Evolutionary conservation across 1,140 invertebrate genomes (phyloP).

Genomic region (Diachasma alloeum): DNA sequence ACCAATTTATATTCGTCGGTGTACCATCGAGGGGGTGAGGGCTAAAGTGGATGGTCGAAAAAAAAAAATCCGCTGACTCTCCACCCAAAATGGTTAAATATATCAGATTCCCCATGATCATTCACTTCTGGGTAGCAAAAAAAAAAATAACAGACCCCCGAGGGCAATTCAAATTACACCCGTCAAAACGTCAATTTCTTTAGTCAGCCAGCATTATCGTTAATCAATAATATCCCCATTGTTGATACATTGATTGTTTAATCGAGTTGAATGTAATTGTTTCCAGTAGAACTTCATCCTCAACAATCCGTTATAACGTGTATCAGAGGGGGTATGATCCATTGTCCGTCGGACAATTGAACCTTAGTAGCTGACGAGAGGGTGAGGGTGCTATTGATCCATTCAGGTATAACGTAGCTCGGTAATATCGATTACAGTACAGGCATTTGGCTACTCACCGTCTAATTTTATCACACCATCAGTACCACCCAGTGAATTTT

Average conservation of each 20-base stretch:
- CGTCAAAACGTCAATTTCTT: neutral
- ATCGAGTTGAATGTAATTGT: conserved; percentile 4
- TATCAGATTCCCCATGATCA: neutral
- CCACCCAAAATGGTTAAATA: neutral
- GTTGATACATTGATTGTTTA: neutral
- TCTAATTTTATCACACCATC: conserved; percentile 92
- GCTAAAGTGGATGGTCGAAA: neutral
- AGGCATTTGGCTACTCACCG: conserved; percentile 69
- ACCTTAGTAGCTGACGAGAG: neutral
- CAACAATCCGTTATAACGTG: neutral
- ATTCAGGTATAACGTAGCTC: neutral
- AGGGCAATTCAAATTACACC: neutral
- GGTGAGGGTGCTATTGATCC: neutral
- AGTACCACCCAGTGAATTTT: conserved; percentile 92
- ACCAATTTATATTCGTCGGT: conserved; percentile 22
- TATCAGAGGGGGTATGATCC: neutral
- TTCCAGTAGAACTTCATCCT: neutral
- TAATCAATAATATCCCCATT: neutral
- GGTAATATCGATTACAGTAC: neutral
- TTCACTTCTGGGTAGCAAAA: neutral
- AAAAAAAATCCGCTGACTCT: neutral
- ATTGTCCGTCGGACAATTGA: conserved; percentile 16
- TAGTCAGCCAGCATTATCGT: neutral
- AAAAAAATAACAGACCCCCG: neutral
- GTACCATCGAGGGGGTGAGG: neutral